Conservation (phyloP, 1,140 invertebrate genomes). For the Anthonomus grandis region DNA sequence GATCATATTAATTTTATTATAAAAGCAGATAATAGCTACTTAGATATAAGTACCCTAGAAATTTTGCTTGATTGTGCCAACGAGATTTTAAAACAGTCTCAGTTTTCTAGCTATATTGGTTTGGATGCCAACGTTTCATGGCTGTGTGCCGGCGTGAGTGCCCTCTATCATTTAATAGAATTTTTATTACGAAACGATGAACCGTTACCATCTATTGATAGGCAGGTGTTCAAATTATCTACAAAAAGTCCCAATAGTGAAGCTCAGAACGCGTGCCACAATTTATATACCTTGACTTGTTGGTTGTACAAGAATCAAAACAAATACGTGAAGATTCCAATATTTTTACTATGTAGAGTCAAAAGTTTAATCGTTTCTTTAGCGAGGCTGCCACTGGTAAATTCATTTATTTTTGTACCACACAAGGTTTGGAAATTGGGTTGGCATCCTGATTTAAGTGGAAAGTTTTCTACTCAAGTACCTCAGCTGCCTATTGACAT, state of each 20-base stretch:
- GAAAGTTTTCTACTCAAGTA: slow-evolving; percentile 57
- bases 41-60: slow-evolving; percentile 32
- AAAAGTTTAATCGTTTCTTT: slow-evolving; percentile 56
- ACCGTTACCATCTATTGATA: slow-evolving; percentile 39
- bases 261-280: slow-evolving; percentile 50
- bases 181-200: slow-evolving; percentile 41
- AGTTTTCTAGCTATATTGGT: slow-evolving; percentile 46
- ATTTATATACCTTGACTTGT: slow-evolving; percentile 51
- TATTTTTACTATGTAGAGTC: slow-evolving; percentile 46
- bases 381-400: slow-evolving; percentile 61
- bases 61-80: slow-evolving; percentile 47
- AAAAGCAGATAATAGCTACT: slow-evolving; percentile 23
- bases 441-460: slow-evolving; percentile 53
- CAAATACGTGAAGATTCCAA: slow-evolving; percentile 45
- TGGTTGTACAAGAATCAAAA: slow-evolving; percentile 51
- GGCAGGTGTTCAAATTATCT: slow-evolving; percentile 42
- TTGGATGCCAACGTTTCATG: slow-evolving; percentile 45
- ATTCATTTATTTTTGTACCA: slow-evolving; percentile 66
- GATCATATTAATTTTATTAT: slow-evolving; percentile 54
- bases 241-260: slow-evolving; percentile 45
- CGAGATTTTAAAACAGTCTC: slow-evolving; percentile 44
- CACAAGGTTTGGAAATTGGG: slow-evolving; percentile 64
- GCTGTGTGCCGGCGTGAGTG: slow-evolving; percentile 51
- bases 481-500: slow-evolving; percentile 55
- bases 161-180: slow-evolving; percentile 44